Evolutionary conservation across 2,888 invertebrate species (phyloP), one percentile per base, ranked within the genome.

Genomic region (Caradrina clavipalpis): DNA sequence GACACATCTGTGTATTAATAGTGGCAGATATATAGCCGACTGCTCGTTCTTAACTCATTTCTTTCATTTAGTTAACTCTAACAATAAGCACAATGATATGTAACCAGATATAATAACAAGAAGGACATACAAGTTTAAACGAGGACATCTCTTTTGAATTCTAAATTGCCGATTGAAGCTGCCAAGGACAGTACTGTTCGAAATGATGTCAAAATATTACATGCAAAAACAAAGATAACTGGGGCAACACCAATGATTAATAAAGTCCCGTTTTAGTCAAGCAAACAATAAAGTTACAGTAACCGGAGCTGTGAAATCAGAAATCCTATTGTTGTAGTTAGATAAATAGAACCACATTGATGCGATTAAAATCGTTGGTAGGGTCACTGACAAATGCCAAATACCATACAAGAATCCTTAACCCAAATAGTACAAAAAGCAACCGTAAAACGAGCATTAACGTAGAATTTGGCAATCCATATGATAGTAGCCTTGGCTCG

Each of bases 401-500:
- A 76, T 42, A 19, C 47, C 45, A 49, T 39, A 21, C 35, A 22
- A 54, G 5, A 11, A 66, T 77, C 61, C 72, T 71, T 77, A 55
- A 69, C 55, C 50, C 35, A 75, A n/a, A 65, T 67, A 70, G 42
- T 54, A 62, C 68, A 73, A 72, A 74, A 69, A 57, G 22, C 53
- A 62, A 50, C 19, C 39, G 17, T 74, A 65, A 85, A 74, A 45
- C 66, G 51, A 74, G 39, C 66, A 69, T 76, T 72, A 71, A 71
- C 78, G 73, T 55, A 76, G 68, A 82, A 83, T 78, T 76, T 76
- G 79, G 68, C 76, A 66, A 78, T 50, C 57, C 22, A 64, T 69
- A 61, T 64, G 49, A 73, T 66, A 69, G 68, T 75, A 83, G 78
- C 86, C 86, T 85, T 87, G 87, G 81, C 80, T 68, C 73, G 79